Evolutionary conservation across 1,140 invertebrate genomes (phyloP).

Genomic region (Diuraphis noxia): DNA sequence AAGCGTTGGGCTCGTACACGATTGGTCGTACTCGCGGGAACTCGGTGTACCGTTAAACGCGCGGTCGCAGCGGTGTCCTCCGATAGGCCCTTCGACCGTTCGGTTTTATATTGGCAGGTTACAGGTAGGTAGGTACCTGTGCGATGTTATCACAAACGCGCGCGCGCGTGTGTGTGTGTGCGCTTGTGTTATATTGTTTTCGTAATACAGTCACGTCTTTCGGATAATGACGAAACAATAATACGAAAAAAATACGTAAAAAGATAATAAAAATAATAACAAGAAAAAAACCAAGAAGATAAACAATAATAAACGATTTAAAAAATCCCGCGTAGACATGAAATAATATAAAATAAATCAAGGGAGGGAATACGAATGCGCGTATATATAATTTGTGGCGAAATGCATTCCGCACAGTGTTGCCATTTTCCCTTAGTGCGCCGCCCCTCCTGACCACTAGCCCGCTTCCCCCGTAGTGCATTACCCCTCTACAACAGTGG

Average conservation of each 20-base stretch:
- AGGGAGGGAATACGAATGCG: neutral
- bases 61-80: neutral
- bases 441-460: neutral
- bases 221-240: neutral
- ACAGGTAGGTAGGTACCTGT: neutral
- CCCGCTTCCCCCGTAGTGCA: neutral
- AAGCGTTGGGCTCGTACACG: neutral
- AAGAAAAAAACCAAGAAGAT: neutral
- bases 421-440: conserved; percentile 34
- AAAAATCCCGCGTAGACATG: neutral
- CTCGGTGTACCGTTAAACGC: conserved; percentile 34
- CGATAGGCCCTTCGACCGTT: neutral
- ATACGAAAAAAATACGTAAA: neutral
- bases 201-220: neutral
- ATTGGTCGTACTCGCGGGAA: conserved; percentile 21
- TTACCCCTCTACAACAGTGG: neutral
- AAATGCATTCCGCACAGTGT: conserved; percentile 37
- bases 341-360: conserved; percentile 15
- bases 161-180: neutral
- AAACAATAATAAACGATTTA: neutral
- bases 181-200: neutral
- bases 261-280: neutral
- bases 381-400: neutral
- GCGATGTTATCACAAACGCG: neutral
- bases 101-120: neutral